Conservation (phyloP, 1,140 invertebrate genomes). For the Anoplophora glabripennis region DNA sequence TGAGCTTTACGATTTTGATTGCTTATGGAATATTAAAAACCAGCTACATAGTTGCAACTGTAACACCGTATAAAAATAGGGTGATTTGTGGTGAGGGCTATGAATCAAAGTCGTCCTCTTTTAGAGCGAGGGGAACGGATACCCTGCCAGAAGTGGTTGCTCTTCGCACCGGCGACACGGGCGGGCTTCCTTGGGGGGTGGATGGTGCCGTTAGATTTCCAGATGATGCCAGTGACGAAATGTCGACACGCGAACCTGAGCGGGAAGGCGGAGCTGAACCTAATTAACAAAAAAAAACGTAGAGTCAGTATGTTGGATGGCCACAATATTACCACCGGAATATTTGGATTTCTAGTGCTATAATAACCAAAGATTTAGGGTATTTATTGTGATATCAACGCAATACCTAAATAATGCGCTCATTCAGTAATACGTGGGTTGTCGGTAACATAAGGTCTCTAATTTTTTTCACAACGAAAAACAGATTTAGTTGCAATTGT, state of each 20-base stretch:
- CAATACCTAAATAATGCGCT: too few species aligned
- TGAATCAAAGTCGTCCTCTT: constrained; percentile 42
- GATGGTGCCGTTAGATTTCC: constrained; percentile 51
- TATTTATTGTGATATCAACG: too few species aligned
- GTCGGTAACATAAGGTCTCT: too few species aligned
- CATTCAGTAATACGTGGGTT: too few species aligned
- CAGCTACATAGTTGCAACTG: not conserved
- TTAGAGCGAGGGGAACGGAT: constrained; percentile 42
- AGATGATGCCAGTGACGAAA: constrained; percentile 52
- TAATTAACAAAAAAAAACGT: too few species aligned
- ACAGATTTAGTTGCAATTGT: too few species aligned
- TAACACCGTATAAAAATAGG: not conserved
- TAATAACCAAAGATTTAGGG: too few species aligned
- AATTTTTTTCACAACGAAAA: too few species aligned
- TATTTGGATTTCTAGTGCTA: too few species aligned
- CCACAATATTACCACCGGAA: too few species aligned
- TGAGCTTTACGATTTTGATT: not conserved
- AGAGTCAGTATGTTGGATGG: too few species aligned
- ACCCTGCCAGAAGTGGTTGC: constrained; percentile 26
- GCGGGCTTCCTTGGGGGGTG: constrained; percentile 43
- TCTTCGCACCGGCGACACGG: constrained; percentile 42
- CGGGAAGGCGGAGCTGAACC: constrained; percentile 62
- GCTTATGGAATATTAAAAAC: not conserved
- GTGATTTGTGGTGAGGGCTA: constrained; percentile 19
- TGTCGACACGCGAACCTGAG: constrained; percentile 65